Conservation (phyloP, 2,888 invertebrate genomes). For the Amphipoea lucens region DNA sequence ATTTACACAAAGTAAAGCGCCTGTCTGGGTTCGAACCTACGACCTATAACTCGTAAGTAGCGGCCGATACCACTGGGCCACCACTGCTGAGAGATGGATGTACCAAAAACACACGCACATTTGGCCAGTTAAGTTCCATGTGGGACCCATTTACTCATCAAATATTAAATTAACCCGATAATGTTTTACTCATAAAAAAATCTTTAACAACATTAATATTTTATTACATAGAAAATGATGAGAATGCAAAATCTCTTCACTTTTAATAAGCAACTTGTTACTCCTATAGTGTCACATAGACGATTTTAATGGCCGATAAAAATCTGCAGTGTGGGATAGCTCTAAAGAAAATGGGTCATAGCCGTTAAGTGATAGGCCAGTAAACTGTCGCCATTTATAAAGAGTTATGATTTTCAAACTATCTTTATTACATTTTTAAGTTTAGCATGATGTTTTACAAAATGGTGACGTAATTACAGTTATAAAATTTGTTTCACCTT, state of each 20-base stretch:
- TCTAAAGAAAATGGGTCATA: conserved; percentile 52
- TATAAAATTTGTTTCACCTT: no score
- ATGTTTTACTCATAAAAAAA: background rate
- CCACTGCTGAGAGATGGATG: no score
- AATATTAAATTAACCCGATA: background rate
- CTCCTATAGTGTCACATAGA: conserved; percentile 25
- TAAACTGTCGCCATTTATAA: conserved; percentile 27
- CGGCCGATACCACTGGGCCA: no score
- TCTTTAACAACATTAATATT: background rate
- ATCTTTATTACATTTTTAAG: conserved; percentile 37
- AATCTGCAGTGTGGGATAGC: conserved; percentile 45
- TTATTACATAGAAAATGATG: background rate
- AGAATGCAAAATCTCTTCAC: background rate
- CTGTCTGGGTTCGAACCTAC: no score
- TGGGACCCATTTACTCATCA: background rate
- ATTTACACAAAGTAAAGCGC: no score
- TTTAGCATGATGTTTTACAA: background rate
- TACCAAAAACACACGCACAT: background rate
- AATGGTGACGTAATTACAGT: background rate
- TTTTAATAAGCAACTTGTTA: conserved; percentile 42
- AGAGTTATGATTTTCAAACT: conserved; percentile 54
- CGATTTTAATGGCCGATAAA: conserved; percentile 60
- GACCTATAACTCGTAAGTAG: no score
- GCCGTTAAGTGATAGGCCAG: conserved; percentile 42
- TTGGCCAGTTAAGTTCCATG: background rate